These are phyloP conservation scores for Gymnoscopelus microlampas DNA, from an alignment of 2,797 vertebrate species.

Conservation along the genomic window DNA sequence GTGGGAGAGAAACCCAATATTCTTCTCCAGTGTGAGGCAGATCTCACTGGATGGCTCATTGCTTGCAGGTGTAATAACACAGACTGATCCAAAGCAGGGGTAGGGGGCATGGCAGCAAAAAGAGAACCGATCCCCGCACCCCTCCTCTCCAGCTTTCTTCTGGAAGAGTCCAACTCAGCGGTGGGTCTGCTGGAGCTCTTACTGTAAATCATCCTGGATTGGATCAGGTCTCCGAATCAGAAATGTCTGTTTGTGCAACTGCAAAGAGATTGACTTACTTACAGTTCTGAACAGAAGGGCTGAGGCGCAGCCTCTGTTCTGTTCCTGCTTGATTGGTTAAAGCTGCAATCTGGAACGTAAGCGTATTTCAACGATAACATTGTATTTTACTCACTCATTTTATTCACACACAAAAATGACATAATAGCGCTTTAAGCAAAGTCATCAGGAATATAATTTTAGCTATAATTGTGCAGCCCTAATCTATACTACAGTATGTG, in stretches of 20 bases:
- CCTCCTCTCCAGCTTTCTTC: conserved; percentile 19
- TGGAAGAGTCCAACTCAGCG: conserved; percentile 45
- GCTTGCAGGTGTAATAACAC: conserved; percentile 80
- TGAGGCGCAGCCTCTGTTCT: background rate
- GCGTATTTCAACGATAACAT: conserved; percentile 1
- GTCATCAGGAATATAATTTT: no score
- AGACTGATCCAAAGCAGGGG: conserved; percentile 44
- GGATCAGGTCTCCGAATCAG: conserved; percentile 31
- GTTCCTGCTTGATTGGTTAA: conserved; percentile 18
- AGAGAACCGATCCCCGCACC: conserved; percentile 25
- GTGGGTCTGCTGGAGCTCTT: conserved; percentile 13
- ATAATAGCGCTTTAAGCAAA: no score
- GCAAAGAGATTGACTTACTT: conserved; percentile 17
- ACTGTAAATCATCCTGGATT: conserved; percentile 13
- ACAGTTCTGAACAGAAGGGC: conserved; percentile 26
- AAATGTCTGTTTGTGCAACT: conserved; percentile 12
- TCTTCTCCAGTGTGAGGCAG: conserved; percentile 33
- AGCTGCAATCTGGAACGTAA: no score
- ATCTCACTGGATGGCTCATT: conserved; percentile 54
- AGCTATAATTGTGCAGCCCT: no score
- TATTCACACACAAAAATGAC: no score
- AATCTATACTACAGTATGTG: no score
- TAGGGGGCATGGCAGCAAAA: conserved; percentile 38
- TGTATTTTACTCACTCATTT: no score
- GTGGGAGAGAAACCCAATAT: conserved; percentile 16